Evolutionary conservation across 2,113 vertebrate species (phyloP).

Genomic region (Dicerorhinus sumatrensis): DNA sequence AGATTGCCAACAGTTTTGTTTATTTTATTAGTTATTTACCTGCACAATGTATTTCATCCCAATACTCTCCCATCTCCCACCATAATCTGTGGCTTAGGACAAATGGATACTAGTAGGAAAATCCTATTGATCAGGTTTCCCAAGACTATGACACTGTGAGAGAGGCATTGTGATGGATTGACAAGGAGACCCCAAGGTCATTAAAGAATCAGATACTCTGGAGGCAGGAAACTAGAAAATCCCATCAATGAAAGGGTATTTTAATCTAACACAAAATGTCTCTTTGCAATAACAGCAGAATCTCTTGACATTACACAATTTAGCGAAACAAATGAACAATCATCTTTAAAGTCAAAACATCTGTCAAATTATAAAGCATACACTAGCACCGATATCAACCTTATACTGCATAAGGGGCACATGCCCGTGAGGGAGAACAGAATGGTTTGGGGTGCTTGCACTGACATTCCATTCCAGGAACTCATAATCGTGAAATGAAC

Average conservation of each 20-base stretch:
- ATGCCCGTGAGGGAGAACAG: constrained; percentile 16
- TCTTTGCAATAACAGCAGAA: constrained; percentile 69
- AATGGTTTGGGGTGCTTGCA: constrained; percentile 10
- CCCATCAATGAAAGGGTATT: constrained; percentile 34
- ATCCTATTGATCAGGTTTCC: background rate
- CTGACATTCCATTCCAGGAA: constrained; percentile 70
- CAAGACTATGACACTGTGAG: background rate
- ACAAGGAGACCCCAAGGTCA: background rate
- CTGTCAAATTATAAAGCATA: constrained; percentile 72
- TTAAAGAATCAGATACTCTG: background rate
- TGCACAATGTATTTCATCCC: background rate
- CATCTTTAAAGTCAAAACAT: constrained; percentile 70
- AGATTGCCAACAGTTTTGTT: background rate
- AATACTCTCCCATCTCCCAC: background rate
- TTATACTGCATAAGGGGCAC: constrained; percentile 22
- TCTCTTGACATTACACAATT: constrained; percentile 75
- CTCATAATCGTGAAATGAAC: constrained; percentile 79
- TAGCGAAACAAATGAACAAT: constrained; percentile 78
- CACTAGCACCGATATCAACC: constrained; percentile 80
- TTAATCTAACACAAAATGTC: constrained; percentile 76
- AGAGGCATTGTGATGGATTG: background rate
- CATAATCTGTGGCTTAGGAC: background rate
- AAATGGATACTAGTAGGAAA: background rate
- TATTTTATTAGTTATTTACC: background rate
- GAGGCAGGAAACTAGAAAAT: constrained; percentile 71